A percentile compares a stretch with the other conserved stretches of the same genome.
phyloP scores from a whole-genome alignment of 2,797 vertebrate species.

The Muscicapa comitata region DNA sequence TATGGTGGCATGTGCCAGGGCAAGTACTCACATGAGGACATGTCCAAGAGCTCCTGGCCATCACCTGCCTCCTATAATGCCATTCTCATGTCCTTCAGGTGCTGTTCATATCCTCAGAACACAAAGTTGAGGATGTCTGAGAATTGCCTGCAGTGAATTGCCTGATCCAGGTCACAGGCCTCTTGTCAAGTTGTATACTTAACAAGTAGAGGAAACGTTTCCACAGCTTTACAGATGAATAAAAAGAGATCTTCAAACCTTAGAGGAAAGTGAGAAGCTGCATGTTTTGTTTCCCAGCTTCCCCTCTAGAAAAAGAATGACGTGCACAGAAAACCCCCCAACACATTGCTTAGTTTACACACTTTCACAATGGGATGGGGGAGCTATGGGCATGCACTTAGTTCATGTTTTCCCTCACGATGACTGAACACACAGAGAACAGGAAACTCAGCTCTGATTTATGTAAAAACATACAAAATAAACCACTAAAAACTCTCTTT shows the following conservation, averaged over 20 bases:
- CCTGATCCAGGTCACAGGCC: background rate
- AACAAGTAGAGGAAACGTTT: background rate
- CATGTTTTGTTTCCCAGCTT: background rate
- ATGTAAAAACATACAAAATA: background rate
- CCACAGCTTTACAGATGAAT: background rate
- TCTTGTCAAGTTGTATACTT: background rate
- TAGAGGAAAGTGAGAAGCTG: background rate
- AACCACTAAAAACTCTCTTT: background rate
- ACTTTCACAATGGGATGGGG: background rate
- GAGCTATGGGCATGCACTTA: background rate
- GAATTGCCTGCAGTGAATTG: background rate
- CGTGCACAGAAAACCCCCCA: background rate
- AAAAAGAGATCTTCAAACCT: background rate
- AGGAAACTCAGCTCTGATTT: background rate
- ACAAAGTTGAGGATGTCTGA: background rate
- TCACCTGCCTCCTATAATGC: background rate
- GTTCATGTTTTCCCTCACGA: background rate
- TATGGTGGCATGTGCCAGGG: fast-evolving
- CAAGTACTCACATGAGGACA: background rate
- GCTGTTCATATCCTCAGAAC: background rate
- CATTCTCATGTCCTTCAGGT: background rate
- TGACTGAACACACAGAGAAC: background rate
- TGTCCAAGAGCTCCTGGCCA: background rate
- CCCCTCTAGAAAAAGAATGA: background rate
- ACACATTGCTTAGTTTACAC: background rate